Conservation (phyloP, 2,888 invertebrate species). For the Luffia ferchaultella region DNA sequence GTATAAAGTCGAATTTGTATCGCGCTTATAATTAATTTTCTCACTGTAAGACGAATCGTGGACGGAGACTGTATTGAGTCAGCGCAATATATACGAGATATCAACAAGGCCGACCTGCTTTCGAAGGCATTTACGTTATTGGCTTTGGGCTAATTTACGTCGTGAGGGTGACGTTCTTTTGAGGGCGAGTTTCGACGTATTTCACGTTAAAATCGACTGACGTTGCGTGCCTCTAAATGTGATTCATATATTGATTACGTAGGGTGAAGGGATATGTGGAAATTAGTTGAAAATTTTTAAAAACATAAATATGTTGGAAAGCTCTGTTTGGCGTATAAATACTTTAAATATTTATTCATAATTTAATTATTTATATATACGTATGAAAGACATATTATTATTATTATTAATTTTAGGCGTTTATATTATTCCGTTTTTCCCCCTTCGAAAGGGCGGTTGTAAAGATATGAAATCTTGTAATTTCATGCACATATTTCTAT, state of each 20-base stretch:
- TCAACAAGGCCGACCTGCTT: constrained; percentile 47
- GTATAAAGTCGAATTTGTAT: neutral
- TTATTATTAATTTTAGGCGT: too few species aligned
- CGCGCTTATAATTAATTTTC: neutral
- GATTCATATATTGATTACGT: neutral
- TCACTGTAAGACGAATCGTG: constrained; percentile 10
- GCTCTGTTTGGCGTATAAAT: too few species aligned
- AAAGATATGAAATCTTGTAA: too few species aligned
- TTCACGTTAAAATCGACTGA: constrained; percentile 18
- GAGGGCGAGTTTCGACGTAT: constrained; percentile 21
- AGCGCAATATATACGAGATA: constrained; percentile 31
- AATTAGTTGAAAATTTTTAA: too few species aligned
- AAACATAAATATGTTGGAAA: too few species aligned
- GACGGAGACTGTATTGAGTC: constrained; percentile 50
- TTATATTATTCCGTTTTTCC: too few species aligned
- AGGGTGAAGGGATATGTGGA: too few species aligned
- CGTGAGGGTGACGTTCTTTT: constrained; percentile 29
- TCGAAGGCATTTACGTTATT: constrained; percentile 42
- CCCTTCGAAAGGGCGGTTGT: too few species aligned
- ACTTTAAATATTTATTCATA: too few species aligned
- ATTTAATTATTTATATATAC: too few species aligned
- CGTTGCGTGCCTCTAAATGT: constrained; percentile 4
- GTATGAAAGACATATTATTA: too few species aligned
- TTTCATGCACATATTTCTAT: too few species aligned
- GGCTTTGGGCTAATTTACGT: constrained; percentile 44